Conservation (phyloP, 2,113 vertebrate genomes). For the Pachyramphus minor region DNA sequence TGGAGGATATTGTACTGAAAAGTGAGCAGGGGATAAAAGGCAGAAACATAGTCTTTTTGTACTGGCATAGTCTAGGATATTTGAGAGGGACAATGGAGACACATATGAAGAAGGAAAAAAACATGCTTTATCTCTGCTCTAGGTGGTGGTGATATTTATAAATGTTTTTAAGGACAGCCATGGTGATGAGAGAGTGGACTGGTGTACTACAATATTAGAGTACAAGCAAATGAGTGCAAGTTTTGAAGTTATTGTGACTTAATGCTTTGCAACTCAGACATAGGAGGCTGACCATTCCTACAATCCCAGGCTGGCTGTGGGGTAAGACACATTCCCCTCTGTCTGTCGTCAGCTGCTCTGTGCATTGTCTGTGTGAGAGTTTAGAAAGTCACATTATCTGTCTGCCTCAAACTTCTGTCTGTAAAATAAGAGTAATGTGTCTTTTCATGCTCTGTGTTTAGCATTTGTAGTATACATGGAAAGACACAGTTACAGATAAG, state of each 20-base stretch:
- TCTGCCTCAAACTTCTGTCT: neutral
- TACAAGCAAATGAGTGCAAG: neutral
- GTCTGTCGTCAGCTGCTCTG: neutral
- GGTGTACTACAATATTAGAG: neutral
- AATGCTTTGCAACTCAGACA: neutral
- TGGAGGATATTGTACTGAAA: neutral
- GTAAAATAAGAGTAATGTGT: neutral
- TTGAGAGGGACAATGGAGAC: neutral
- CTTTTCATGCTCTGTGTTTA: neutral
- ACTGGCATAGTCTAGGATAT: neutral
- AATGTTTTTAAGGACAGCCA: neutral
- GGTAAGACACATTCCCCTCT: fast-evolving
- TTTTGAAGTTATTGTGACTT: neutral
- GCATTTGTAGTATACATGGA: fast-evolving
- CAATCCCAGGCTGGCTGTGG: neutral
- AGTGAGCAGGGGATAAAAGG: neutral
- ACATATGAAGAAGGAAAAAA: neutral
- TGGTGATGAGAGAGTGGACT: neutral
- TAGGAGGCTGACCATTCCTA: neutral
- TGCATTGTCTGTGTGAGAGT: neutral
- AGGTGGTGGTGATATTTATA: neutral
- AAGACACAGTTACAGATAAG: fast-evolving
- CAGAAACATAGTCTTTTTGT: neutral
- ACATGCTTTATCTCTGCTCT: neutral
- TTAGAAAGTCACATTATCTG: neutral